A percentile compares a stretch with the other conserved stretches of the same genome.
Conservation (phyloP, 1,140 invertebrate genomes). For the Globodera rostochiensis region DNA sequence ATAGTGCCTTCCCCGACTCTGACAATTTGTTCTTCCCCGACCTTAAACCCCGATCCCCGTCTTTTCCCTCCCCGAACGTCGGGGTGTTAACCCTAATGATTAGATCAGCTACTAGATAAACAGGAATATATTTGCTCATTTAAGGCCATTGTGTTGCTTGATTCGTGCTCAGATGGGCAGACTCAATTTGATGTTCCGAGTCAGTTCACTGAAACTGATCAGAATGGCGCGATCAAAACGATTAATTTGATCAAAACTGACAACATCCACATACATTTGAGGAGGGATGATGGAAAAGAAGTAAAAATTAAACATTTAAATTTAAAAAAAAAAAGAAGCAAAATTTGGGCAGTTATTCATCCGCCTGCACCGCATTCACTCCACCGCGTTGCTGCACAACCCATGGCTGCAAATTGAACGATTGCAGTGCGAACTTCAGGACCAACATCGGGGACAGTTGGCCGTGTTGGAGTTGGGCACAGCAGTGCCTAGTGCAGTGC, state of each 20-base stretch:
- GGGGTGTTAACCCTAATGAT: too few relatives aligned
- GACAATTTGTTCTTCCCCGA: too few relatives aligned
- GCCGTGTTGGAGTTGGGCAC: slow-evolving; percentile 22
- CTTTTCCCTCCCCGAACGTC: too few relatives aligned
- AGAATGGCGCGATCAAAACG: slow-evolving; percentile 25
- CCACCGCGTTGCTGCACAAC: slow-evolving; percentile 48
- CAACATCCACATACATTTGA: neutral
- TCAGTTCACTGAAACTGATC: neutral
- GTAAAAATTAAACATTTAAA: slow-evolving; percentile 12
- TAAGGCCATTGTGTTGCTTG: neutral
- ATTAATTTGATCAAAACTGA: slow-evolving; percentile 4
- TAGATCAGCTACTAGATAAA: too few relatives aligned
- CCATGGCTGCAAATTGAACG: slow-evolving; percentile 60
- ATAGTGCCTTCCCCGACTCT: too few relatives aligned
- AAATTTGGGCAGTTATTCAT: slow-evolving; percentile 50
- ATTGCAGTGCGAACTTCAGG: slow-evolving; percentile 50
- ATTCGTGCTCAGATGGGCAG: slow-evolving; percentile 26
- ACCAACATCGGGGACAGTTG: slow-evolving; percentile 46
- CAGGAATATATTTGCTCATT: slow-evolving; percentile 7
- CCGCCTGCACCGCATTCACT: slow-evolving; percentile 44
- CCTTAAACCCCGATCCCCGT: too few relatives aligned
- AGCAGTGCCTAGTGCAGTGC: slow-evolving; percentile 36
- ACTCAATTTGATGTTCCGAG: neutral
- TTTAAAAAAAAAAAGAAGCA: slow-evolving; percentile 34
- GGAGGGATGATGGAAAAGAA: slow-evolving; percentile 38